These are phyloP conservation scores for Agrochola circellaris DNA, from an alignment of 2,888 invertebrate genomes.

Conservation along the genomic window DNA sequence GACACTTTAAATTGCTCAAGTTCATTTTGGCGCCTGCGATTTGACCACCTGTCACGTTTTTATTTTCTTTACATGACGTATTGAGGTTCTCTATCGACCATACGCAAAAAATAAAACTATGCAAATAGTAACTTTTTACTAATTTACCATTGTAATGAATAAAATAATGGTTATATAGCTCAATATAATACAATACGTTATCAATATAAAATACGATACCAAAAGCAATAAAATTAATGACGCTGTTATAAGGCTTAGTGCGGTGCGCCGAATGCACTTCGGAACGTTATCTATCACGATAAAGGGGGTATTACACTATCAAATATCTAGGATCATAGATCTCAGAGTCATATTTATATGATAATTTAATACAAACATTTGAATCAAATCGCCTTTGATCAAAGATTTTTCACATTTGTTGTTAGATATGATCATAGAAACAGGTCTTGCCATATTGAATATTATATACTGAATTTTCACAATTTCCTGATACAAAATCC, in stretches of 20 bases:
- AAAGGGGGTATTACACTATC: no score
- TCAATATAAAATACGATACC: slow-evolving; percentile 8
- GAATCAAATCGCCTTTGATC: no score
- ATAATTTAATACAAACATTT: no score
- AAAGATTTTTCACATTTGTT: no score
- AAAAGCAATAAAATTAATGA: slow-evolving; percentile 15
- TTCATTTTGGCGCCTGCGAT: slow-evolving; percentile 23
- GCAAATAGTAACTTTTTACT: neutral
- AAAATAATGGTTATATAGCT: neutral
- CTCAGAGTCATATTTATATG: no score
- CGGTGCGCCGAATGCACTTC: slow-evolving; percentile 24
- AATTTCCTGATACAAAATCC: no score
- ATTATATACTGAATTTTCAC: no score
- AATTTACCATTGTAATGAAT: neutral
- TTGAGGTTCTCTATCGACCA: neutral
- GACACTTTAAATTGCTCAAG: slow-evolving; percentile 14
- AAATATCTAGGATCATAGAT: no score
- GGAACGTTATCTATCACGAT: neutral
- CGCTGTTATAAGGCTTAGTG: neutral
- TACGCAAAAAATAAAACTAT: neutral
- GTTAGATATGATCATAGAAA: no score
- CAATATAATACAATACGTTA: neutral
- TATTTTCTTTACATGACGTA: slow-evolving; percentile 1
- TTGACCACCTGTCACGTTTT: neutral
- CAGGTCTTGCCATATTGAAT: no score